Evolutionary conservation across 2,113 vertebrate species (phyloP).

Genomic region (Dromaius novaehollandiae): DNA sequence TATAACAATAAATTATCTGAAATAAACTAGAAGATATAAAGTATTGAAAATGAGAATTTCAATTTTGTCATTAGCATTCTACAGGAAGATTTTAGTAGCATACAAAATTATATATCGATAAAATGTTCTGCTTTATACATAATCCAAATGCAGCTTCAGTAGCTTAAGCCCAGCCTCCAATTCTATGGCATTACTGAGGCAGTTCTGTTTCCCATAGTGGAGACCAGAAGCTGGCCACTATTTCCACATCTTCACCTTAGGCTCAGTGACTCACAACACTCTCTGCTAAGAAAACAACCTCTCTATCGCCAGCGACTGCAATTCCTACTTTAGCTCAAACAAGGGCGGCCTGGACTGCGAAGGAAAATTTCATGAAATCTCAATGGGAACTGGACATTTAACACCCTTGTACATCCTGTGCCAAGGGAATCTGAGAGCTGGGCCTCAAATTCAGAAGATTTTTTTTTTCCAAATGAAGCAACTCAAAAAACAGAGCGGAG

Average conservation of each 20-base stretch:
- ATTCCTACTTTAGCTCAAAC: neutral
- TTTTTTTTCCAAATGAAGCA: neutral
- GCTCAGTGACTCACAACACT: neutral
- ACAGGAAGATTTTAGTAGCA: neutral
- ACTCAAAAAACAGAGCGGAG: neutral
- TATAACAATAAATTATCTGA: neutral
- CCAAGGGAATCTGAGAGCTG: neutral
- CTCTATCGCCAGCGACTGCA: neutral
- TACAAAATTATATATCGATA: neutral
- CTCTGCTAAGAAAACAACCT: neutral
- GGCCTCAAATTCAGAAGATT: neutral
- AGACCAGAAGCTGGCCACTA: neutral
- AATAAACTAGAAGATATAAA: neutral
- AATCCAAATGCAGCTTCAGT: neutral
- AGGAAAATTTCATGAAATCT: neutral
- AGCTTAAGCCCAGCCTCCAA: neutral
- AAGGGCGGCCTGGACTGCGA: neutral
- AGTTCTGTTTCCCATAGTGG: neutral
- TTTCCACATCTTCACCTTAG: neutral
- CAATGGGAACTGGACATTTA: neutral
- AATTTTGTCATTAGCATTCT: neutral
- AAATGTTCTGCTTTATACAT: neutral
- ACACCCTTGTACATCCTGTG: neutral
- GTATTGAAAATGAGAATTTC: neutral
- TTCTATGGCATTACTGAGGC: neutral